Evolutionary conservation across 2,888 invertebrate species (phyloP), one percentile per base, ranked within the genome.

Genomic region (Pandemis heparana): DNA sequence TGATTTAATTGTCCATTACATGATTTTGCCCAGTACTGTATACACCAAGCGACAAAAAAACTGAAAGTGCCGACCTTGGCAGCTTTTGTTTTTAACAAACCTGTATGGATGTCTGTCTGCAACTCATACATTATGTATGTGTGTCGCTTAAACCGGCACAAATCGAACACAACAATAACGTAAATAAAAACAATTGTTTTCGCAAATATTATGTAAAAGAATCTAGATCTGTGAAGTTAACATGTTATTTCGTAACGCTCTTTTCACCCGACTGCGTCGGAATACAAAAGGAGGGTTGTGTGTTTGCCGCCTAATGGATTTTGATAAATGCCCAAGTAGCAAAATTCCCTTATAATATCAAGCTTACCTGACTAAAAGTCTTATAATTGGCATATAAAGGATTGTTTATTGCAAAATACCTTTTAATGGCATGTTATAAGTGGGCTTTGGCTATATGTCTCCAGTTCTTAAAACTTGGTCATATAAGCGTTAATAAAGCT

Each of bases 61-160:
- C 63, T 61, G 72, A 72, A 72, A 72, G 72, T 72, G 56, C 38
- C 56, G 67, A 43, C 72, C 72, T 72, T 68, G 72, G n/a, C 12
- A 16, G 39, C 46, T 60, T 65, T 66, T 71, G 60, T 72, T 63
- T 71, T 62, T 68, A 51, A 39, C 56, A 72, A 64, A 67, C 66
- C 71, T n/a, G 71, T 64, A 51, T 65, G 14, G 9, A 9, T 41
- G 53, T 9, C 16, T 53, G 56, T 56, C 56, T 56, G 56, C 56
- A 23, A 23, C 65, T 71, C 65, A 72, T 67, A 67, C 61, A 72
- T 61, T 66, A 71, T 71, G 51, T 72, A 72, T 63, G 71, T 10
- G 12, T 2, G 8, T n/a, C 63, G 43, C 1, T 63, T 46, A 23
- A 23, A 56, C 5, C 62, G 32, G 18, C n/a, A 8, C 39, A 23